Percentiles rank a stretch among this genome's conserved stretches.
Evolutionary conservation across 2,888 invertebrate species (phyloP).

Genomic region (Shargacucullia verbasci): DNA sequence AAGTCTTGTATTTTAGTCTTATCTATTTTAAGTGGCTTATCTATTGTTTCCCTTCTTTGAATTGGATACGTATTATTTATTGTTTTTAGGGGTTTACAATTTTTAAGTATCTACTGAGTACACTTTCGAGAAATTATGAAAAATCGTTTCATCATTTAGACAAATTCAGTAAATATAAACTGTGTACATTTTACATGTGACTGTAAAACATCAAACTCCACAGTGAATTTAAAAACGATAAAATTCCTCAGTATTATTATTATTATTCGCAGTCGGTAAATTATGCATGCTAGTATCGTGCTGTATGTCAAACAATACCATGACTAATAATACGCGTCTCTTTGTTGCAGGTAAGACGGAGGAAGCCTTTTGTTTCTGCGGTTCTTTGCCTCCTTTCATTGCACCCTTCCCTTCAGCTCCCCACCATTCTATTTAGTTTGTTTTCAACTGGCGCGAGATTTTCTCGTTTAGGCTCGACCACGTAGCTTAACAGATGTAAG

Average conservation of each 20-base stretch:
- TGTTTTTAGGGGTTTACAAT: neutral
- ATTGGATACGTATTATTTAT: neutral
- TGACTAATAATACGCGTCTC: slow-evolving; percentile 66
- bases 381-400: slow-evolving; percentile 53
- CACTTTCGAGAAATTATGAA: too few relatives aligned
- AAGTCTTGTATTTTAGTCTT: slow-evolving; percentile 3
- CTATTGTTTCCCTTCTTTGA: slow-evolving; percentile 9
- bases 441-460: slow-evolving; percentile 47
- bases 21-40: slow-evolving; percentile 19
- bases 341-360: slow-evolving; percentile 82
- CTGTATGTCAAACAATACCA: slow-evolving; percentile 52
- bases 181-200: too few relatives aligned
- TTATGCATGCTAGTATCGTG: slow-evolving; percentile 54
- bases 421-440: slow-evolving; percentile 53
- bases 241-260: slow-evolving; percentile 33
- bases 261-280: slow-evolving; percentile 43
- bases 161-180: too few relatives aligned
- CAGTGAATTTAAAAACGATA: slow-evolving; percentile 22
- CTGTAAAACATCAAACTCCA: neutral
- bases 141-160: too few relatives aligned
- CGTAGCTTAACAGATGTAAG: slow-evolving; percentile 44
- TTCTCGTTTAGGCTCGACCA: slow-evolving; percentile 23
- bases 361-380: slow-evolving; percentile 68
- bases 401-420: slow-evolving; percentile 47
- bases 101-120: too few relatives aligned